Conservation (phyloP, 1,140 invertebrate genomes). For the Anagrus nilaparvatae region DNA sequence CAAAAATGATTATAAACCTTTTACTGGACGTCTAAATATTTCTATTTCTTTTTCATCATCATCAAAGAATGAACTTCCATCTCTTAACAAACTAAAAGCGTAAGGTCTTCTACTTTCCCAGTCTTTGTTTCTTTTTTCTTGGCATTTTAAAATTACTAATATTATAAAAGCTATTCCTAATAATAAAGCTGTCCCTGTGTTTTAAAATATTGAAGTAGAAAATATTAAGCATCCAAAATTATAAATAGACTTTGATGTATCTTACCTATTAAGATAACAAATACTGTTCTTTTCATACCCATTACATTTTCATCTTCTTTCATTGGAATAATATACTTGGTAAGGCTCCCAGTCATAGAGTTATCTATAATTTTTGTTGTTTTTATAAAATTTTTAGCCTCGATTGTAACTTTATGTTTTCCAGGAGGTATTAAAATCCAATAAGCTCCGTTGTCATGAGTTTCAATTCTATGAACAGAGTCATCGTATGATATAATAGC, state of each 20-base stretch:
- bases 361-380: too few relatives aligned
- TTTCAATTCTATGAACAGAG: slow-evolving; percentile 35
- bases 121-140: slow-evolving; percentile 32
- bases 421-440: slow-evolving; percentile 45
- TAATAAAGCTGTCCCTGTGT: slow-evolving; percentile 27
- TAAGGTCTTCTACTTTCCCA: slow-evolving; percentile 33
- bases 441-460: slow-evolving; percentile 48
- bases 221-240: slow-evolving; percentile 9
- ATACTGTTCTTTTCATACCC: slow-evolving; percentile 61
- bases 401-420: slow-evolving; percentile 45
- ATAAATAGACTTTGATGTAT: slow-evolving; percentile 11
- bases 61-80: slow-evolving; percentile 41
- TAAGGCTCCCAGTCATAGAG: too few relatives aligned
- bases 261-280: slow-evolving; percentile 60
- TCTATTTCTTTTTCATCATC: slow-evolving; percentile 54
- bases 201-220: slow-evolving; percentile 37
- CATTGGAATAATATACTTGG: slow-evolving; percentile 53
- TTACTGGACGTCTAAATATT: slow-evolving; percentile 46
- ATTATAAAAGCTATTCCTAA: slow-evolving; percentile 21
- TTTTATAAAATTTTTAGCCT: too few relatives aligned
- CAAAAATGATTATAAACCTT: slow-evolving; percentile 12
- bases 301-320: slow-evolving; percentile 53
- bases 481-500: slow-evolving; percentile 45
- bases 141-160: slow-evolving; percentile 32
- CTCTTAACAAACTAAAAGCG: slow-evolving; percentile 36